Percentiles rank a stretch among this genome's conserved stretches.
phyloP scores from a whole-genome alignment of 1,140 invertebrate genomes.

The Lysiphlebus fabarum region DNA sequence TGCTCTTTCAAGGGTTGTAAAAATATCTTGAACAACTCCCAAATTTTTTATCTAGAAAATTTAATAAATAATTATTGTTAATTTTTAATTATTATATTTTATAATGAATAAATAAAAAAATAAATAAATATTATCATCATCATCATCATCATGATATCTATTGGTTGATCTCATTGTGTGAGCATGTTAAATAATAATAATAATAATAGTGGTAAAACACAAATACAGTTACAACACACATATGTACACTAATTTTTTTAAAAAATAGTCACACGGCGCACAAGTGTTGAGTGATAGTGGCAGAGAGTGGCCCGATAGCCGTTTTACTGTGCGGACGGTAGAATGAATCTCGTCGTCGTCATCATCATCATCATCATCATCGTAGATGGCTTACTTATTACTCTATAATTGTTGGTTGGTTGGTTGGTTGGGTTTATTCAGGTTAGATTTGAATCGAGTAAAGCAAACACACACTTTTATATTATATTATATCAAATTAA shows the following conservation, averaged over 20 bases:
- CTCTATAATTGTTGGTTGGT: too few relatives aligned
- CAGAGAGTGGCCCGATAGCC: slow-evolving; percentile 52
- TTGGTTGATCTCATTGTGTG: too few relatives aligned
- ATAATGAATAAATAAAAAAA: too few relatives aligned
- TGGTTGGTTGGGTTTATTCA: neutral
- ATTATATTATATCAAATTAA: too few relatives aligned
- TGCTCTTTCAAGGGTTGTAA: slow-evolving; percentile 86
- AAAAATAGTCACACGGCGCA: slow-evolving; percentile 30
- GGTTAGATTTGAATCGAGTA: neutral
- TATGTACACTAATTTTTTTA: neutral
- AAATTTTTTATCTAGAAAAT: slow-evolving; percentile 85
- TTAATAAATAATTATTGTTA: too few relatives aligned
- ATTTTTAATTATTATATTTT: too few relatives aligned
- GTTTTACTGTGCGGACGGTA: slow-evolving; percentile 50
- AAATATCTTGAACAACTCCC: slow-evolving; percentile 85
- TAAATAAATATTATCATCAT: too few relatives aligned
- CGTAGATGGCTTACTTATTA: slow-evolving; percentile 1
- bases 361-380: too few relatives aligned
- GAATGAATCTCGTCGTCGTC: slow-evolving; percentile 16
- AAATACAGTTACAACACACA: neutral
- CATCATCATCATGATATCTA: too few relatives aligned
- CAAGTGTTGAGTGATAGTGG: slow-evolving; percentile 29
- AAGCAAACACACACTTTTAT: slow-evolving; percentile 5
- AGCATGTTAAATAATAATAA: too few relatives aligned
- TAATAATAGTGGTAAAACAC: neutral